phyloP scores from a whole-genome alignment of 1,140 invertebrate species.

The Drosophila seguyi region DNA sequence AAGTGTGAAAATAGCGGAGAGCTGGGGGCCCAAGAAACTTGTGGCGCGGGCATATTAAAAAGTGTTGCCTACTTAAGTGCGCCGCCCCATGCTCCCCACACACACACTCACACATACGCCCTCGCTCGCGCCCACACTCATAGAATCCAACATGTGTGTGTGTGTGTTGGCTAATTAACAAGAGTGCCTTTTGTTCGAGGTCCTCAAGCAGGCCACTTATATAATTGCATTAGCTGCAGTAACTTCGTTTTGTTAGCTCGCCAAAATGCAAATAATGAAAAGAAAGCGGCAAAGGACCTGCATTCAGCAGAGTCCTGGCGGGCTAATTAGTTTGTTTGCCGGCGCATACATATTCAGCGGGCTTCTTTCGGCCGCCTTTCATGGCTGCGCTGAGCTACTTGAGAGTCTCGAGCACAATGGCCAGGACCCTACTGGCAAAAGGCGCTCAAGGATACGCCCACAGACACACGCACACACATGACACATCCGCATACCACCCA shows the following conservation, averaged over 20 bases:
- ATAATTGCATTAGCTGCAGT: conserved; percentile 80
- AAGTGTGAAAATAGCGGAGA: conserved; percentile 59
- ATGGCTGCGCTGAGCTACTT: conserved; percentile 63
- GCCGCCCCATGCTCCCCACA: conserved; percentile 21
- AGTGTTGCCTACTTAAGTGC: conserved; percentile 59
- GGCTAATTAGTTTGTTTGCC: conserved; percentile 80
- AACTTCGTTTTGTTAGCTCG: conserved; percentile 52
- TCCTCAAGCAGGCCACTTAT: conserved; percentile 72
- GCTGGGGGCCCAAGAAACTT: conserved; percentile 44
- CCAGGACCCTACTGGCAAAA: conserved; percentile 63
- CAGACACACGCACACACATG: conserved; percentile 11
- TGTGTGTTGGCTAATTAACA: conserved; percentile 73
- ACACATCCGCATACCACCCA: conserved; percentile 20
- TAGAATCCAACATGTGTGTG: conserved; percentile 16
- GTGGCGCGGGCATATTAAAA: conserved; percentile 52
- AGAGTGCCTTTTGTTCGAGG: conserved; percentile 73
- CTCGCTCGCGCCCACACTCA: not conserved
- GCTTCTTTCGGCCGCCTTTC: conserved; percentile 65
- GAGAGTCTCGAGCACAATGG: conserved; percentile 70
- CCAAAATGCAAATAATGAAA: conserved; percentile 74
- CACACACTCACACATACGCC: not conserved
- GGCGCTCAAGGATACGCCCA: conserved; percentile 74
- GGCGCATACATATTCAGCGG: conserved; percentile 40
- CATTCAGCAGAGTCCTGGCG: conserved; percentile 40
- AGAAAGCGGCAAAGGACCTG: conserved; percentile 64